Conservation (phyloP, 2,888 invertebrate species). For the Trachelus tabidus region DNA sequence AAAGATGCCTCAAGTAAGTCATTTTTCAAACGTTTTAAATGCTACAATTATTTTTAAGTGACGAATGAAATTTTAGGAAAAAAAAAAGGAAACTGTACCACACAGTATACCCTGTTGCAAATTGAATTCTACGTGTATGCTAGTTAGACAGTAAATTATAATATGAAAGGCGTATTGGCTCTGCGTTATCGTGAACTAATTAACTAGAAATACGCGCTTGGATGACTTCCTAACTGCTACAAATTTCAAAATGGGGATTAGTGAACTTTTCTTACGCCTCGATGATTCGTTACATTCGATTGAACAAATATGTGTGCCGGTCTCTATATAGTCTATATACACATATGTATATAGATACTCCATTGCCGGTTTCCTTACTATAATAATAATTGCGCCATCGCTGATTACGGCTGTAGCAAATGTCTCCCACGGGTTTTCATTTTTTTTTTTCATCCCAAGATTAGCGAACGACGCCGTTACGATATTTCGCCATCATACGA, state of each 20-base stretch:
- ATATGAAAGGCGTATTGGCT: background rate
- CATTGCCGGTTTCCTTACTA: background rate
- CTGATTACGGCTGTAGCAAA: background rate
- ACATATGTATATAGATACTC: background rate
- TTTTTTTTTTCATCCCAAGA: background rate
- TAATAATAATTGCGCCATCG: background rate
- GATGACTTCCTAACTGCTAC: background rate
- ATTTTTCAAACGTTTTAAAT: background rate
- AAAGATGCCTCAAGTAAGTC: background rate
- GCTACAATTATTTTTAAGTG: background rate
- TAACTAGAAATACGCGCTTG: background rate
- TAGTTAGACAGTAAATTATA: background rate
- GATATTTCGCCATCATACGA: background rate
- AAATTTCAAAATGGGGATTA: background rate
- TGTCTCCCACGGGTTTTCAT: background rate
- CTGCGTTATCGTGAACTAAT: background rate
- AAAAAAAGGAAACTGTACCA: background rate
- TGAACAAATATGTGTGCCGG: background rate
- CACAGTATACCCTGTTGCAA: background rate
- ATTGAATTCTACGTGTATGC: background rate
- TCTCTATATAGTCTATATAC: background rate
- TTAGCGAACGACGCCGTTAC: background rate
- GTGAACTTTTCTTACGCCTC: background rate
- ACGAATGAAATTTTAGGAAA: background rate
- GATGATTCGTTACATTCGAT: background rate